A percentile compares a stretch with the other conserved stretches of the same genome.
These are phyloP conservation scores for Oryzias dopingdopingensis DNA, from an alignment of 2,797 vertebrate species.

Conservation along the genomic window DNA sequence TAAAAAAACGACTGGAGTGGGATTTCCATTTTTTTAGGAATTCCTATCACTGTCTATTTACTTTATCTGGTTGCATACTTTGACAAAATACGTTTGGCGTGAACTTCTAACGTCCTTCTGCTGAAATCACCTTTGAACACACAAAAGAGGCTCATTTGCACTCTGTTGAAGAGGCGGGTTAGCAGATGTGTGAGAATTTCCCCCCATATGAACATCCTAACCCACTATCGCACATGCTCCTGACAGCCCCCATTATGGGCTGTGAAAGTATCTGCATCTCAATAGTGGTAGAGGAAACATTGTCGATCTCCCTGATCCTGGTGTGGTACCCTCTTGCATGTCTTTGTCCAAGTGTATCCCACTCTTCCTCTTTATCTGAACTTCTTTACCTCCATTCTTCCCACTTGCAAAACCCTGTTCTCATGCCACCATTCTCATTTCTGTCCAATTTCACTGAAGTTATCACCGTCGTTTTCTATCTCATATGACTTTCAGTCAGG, in stretches of 20 bases:
- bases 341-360: constrained; percentile 43
- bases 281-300: constrained; percentile 71
- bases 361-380: background rate
- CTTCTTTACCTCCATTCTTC: constrained; percentile 13
- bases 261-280: constrained; percentile 74
- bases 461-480: constrained; percentile 12
- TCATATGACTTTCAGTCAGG: constrained; percentile 25
- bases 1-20: too few relatives aligned
- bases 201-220: constrained; percentile 32
- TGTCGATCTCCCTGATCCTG: constrained; percentile 55
- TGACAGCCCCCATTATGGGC: constrained; percentile 64
- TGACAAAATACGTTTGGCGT: constrained; percentile 7
- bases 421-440: background rate
- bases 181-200: constrained; percentile 70
- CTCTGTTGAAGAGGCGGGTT: constrained; percentile 60
- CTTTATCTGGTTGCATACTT: background rate
- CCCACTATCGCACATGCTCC: constrained; percentile 21
- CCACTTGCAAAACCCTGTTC: constrained; percentile 17
- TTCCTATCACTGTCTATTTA: too few relatives aligned
- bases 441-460: constrained; percentile 17
- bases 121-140: constrained; percentile 12
- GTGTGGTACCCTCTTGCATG: constrained; percentile 44
- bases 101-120: constrained; percentile 18
- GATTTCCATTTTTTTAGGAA: too few relatives aligned
- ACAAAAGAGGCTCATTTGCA: constrained; percentile 63